These are phyloP conservation scores for Epizoanthus rinbou DNA, from an alignment of 92 coral and sea anemone genomes.

Conservation along the genomic window DNA sequence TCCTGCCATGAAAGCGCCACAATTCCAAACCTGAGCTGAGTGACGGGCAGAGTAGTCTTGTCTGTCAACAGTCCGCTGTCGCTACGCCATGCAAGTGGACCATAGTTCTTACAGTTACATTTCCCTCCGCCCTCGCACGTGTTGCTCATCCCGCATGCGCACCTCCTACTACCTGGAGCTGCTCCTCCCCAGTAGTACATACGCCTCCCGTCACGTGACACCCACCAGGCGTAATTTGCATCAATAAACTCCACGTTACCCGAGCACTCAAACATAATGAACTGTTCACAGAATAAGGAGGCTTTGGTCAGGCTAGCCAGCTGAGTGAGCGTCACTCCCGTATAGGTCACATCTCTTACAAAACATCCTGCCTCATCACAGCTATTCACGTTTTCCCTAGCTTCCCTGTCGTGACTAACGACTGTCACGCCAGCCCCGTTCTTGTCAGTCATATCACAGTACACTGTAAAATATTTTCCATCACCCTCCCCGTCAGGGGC, in stretches of 20 bases:
- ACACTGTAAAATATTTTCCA: conserved; percentile 23
- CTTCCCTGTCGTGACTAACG: conserved; percentile 55
- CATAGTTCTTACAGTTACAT: conserved; percentile 45
- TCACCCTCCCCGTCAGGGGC: conserved; percentile 38
- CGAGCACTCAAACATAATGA: conserved; percentile 43
- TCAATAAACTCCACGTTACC: background rate
- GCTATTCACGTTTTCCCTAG: conserved; percentile 48
- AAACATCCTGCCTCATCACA: background rate
- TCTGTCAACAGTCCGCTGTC: conserved; percentile 57
- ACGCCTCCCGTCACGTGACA: conserved; percentile 29
- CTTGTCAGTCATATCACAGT: conserved; percentile 58
- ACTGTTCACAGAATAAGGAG: conserved; percentile 46
- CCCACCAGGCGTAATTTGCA: conserved; percentile 9
- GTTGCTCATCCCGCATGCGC: conserved; percentile 52
- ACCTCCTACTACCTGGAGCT: conserved; percentile 24
- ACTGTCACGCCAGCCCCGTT: conserved; percentile 60
- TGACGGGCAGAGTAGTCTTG: conserved; percentile 40
- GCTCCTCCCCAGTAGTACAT: conserved; percentile 58
- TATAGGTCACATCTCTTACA: background rate
- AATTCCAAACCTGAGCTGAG: conserved; percentile 44
- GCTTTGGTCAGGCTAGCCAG: conserved; percentile 15
- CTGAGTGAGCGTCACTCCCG: conserved; percentile 23
- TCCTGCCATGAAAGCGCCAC: background rate
- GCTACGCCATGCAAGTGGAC: conserved; percentile 34
- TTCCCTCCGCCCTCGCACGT: conserved; percentile 7